Base-by-base conservation (phyloP, 2,888 invertebrate genomes). In the Parnassius orleans region DNA sequence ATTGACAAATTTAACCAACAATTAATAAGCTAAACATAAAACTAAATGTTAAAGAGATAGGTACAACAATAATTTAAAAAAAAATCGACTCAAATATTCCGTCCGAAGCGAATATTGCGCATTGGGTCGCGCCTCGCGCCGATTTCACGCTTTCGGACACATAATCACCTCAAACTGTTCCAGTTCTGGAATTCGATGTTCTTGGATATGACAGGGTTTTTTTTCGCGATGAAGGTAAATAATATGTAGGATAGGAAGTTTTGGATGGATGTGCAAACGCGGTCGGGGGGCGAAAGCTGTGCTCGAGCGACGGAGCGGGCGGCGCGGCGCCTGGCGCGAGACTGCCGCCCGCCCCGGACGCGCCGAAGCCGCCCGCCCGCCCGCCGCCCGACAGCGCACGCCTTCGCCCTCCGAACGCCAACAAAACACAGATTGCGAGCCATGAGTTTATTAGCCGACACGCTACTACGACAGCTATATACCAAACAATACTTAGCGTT, bases 371-470 rank as follows among this genome's bases (percentile, higher is more conserved):
- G 81, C 81, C 71, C 65, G 69, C 62, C 72, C 85, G 82, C 85
- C 84, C 80, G 72, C 74, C 79, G 76, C 78, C 80, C 78, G 77
- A 72, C 77, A 77, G 71, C 78, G 78, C 73, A 76, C 75, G 71
- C 75, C 52, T 50, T 55, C 52, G 59, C 59, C 56, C 55, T 61
- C 75, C 80, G 75, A 75, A 74, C 81, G 77, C 80, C 78, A 90
- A 86, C 90, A 86, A 87, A 90, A 89, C 90, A 87, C 88, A 84
- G 77, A 85, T 88, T 84, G 86, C 83, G 71, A 63, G 79, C 83
- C 75, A 84, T 80, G 86, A 84, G 80, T 88, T 89, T 88, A 90
- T 87, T 90, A 90, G 89, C 90, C 80, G 82, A 83, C 84, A 83
- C 77, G 78, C 84, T 87, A 88, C 86, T 79, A 79, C 79, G 73